A percentile compares a stretch with the other conserved stretches of the same genome.
Conservation (phyloP, 1,140 invertebrate species). For the Megalonaias nervosa region DNA sequence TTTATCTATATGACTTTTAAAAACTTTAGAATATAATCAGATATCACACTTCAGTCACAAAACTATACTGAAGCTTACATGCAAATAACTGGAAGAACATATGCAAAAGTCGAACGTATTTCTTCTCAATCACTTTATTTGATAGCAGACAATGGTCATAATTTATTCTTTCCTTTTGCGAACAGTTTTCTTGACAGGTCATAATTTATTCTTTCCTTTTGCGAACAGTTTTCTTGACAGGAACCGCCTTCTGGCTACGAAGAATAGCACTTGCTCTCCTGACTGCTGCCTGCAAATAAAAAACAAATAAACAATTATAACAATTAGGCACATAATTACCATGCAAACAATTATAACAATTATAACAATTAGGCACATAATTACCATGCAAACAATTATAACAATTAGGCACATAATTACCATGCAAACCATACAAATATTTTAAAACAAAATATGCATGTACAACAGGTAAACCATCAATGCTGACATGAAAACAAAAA, state of each 20-base stretch:
- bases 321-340: background rate
- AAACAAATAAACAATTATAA: background rate
- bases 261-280: conserved; percentile 91
- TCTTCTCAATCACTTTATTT: no score
- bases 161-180: conserved; percentile 74
- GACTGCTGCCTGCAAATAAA: conserved; percentile 81
- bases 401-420: background rate
- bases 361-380: background rate
- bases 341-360: background rate
- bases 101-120: no score
- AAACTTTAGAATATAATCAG: no score
- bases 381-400: no score
- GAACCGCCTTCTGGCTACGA: conserved; percentile 87
- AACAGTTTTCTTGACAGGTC: conserved; percentile 82
- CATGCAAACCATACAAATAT: no score
- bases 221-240: conserved; percentile 81
- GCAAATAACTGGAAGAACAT: no score
- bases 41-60: no score
- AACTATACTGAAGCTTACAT: no score
- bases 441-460: no score
- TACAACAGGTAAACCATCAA: background rate
- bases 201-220: conserved; percentile 74
- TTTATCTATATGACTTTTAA: no score
- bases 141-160: no score
- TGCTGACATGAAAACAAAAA: background rate